These are phyloP conservation scores for Gonocerus acuteangulatus DNA, from an alignment of 2,888 invertebrate species.

Conservation along the genomic window DNA sequence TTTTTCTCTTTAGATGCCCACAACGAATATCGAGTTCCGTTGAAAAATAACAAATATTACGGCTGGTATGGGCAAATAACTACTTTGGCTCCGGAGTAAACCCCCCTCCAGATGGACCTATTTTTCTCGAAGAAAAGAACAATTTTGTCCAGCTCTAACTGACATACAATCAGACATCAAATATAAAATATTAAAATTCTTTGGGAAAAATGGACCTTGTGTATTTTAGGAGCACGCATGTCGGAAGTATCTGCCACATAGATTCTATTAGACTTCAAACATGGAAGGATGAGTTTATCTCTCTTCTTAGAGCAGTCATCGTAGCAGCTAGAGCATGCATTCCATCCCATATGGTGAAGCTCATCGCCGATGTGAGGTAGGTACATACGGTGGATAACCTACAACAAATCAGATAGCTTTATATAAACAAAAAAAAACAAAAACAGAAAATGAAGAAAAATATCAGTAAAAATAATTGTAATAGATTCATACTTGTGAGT, in stretches of 20 bases:
- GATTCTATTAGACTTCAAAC: constrained; percentile 70
- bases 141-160: no score
- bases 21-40: no score
- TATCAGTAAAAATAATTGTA: neutral
- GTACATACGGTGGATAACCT: constrained; percentile 81
- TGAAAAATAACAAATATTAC: no score
- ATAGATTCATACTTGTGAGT: constrained; percentile 61
- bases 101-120: no score
- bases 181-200: no score
- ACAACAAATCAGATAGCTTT: constrained; percentile 17
- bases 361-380: constrained; percentile 76
- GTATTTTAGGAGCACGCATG: constrained; percentile 61
- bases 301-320: constrained; percentile 51
- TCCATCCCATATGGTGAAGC: constrained; percentile 94
- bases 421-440: neutral
- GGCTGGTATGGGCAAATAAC: no score
- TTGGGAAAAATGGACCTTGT: constrained; percentile 66
- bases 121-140: no score
- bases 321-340: constrained; percentile 89
- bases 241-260: constrained; percentile 74
- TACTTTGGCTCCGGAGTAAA: no score
- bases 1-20: no score
- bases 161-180: no score
- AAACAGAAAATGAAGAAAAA: neutral
- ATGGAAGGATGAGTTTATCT: constrained; percentile 74